These are phyloP conservation scores for Eospalax fontanierii DNA, from an alignment of 2,797 vertebrate genomes.

Conservation along the genomic window DNA sequence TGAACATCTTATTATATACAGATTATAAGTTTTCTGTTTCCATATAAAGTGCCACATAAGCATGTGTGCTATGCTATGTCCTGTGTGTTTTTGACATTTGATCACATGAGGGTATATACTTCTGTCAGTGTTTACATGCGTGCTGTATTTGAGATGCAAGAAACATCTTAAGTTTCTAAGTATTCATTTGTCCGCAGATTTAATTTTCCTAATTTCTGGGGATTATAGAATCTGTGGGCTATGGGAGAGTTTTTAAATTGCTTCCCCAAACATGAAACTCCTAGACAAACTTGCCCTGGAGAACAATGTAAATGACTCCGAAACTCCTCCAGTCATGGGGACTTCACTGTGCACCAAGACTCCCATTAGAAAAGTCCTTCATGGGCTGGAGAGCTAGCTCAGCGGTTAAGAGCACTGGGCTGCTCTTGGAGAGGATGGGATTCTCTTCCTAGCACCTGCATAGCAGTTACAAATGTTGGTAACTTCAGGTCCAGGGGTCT, in stretches of 20 bases:
- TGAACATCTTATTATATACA: not conserved
- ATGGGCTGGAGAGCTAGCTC: too few species aligned
- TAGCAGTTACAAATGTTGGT: too few species aligned
- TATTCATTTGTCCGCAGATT: not conserved
- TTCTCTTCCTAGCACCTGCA: too few species aligned
- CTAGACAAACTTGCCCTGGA: not conserved
- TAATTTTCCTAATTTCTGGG: conserved; percentile 23
- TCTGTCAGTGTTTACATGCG: not conserved
- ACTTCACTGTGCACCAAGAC: not conserved
- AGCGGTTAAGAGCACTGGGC: too few species aligned
- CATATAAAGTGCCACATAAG: too few species aligned
- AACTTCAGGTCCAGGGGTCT: too few species aligned
- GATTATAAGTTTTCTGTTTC: not conserved
- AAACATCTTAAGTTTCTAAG: conserved; percentile 46
- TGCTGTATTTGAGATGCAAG: conserved; percentile 18
- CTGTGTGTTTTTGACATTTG: too few species aligned
- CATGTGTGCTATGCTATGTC: too few species aligned
- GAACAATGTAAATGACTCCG: not conserved
- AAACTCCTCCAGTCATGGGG: not conserved
- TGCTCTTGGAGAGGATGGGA: too few species aligned
- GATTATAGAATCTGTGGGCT: not conserved
- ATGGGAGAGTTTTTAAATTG: not conserved
- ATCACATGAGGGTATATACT: too few species aligned
- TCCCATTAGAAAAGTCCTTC: not conserved
- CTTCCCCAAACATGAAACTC: not conserved